Conservation (phyloP, 2,888 invertebrate genomes). For the Noctua comes region DNA sequence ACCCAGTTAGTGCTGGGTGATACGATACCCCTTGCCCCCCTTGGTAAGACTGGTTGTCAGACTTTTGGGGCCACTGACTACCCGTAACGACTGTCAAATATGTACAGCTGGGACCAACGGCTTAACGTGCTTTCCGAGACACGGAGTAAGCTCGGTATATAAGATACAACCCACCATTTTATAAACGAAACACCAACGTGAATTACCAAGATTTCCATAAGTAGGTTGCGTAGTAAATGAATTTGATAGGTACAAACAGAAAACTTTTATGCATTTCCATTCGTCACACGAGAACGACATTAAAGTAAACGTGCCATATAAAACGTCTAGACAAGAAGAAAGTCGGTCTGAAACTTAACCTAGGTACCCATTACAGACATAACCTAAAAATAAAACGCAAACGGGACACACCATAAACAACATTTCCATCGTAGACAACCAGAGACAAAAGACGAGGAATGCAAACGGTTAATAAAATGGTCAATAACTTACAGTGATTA, state of each 20-base stretch:
- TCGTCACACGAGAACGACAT: neutral
- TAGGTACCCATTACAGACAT: neutral
- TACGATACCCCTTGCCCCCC: too few species aligned
- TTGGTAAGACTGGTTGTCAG: too few species aligned
- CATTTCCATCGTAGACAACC: constrained; percentile 13
- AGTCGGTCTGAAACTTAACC: neutral
- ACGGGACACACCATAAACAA: constrained; percentile 30
- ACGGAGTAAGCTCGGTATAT: too few species aligned
- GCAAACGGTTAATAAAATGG: constrained; percentile 42
- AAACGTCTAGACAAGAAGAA: constrained; percentile 10
- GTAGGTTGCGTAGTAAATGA: neutral
- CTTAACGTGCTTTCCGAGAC: too few species aligned
- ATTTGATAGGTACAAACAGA: neutral
- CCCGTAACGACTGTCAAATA: too few species aligned
- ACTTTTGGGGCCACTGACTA: too few species aligned
- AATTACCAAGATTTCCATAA: neutral
- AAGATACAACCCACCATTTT: neutral
- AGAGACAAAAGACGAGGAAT: constrained; percentile 46
- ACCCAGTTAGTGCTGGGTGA: too few species aligned
- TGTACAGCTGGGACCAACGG: too few species aligned
- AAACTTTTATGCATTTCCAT: constrained; percentile 2
- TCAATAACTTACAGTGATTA: constrained; percentile 46
- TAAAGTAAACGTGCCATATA: neutral
- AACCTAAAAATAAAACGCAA: constrained; percentile 18
- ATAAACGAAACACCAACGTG: neutral